Evolutionary conservation across 2,113 vertebrate species (phyloP).

Genomic region (Pardalotus punctatus): DNA sequence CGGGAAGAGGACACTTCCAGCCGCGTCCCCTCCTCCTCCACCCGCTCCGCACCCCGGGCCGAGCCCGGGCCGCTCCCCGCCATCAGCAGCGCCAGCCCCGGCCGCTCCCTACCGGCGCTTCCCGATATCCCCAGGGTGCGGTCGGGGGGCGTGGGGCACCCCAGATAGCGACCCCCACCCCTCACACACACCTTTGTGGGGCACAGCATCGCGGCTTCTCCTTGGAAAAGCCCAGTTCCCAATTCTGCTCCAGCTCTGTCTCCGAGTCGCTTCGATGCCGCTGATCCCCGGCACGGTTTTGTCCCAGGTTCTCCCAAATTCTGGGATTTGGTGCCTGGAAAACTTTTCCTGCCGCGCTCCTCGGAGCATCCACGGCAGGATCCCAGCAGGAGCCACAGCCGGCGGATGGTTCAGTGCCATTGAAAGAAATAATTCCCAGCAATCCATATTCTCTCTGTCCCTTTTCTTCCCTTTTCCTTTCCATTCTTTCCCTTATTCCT

Average conservation of each 20-base stretch:
- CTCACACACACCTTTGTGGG: not conserved
- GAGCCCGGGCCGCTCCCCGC: not conserved
- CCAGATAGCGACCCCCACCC: not conserved
- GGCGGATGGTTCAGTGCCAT: not conserved
- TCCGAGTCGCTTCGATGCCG: rapidly evolving
- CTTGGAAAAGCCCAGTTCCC: not conserved
- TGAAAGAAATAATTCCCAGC: not conserved
- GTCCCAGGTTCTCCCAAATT: not conserved
- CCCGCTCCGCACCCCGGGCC: not conserved
- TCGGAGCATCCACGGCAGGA: rapidly evolving
- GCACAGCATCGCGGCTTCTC: not conserved
- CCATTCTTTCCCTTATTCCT: no score
- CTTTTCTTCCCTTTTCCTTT: no score
- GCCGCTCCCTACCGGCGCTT: rapidly evolving
- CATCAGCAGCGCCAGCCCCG: not conserved
- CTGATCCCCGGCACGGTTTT: rapidly evolving
- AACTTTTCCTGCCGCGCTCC: not conserved
- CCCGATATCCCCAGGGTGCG: not conserved
- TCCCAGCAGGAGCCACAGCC: rapidly evolving
- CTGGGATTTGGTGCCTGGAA: not conserved
- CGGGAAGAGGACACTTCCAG: not conserved
- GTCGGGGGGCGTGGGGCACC: not conserved
- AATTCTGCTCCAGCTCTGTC: not conserved
- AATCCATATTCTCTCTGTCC: not conserved
- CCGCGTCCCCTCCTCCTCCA: not conserved